A percentile compares a stretch with the other conserved stretches of the same genome.
phyloP scores from a whole-genome alignment of 2,797 vertebrate genomes.

The Ficedula albicollis region DNA sequence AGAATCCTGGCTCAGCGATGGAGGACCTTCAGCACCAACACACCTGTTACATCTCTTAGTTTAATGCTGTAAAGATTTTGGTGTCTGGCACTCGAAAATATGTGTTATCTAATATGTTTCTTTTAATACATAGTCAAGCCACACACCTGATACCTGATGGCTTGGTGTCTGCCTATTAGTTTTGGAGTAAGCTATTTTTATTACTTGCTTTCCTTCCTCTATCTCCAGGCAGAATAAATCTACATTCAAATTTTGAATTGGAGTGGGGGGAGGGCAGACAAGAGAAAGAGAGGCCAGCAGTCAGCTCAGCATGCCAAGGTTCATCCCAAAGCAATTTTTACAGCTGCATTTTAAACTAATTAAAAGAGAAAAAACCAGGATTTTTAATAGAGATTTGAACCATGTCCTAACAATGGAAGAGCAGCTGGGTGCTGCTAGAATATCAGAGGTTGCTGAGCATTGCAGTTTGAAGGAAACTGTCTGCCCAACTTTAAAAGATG shows the following conservation, averaged over 20 bases:
- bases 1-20: not conserved
- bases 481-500: conserved; percentile 8
- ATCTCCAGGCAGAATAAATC: conserved; percentile 16
- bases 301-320: not conserved
- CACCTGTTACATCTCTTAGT: not conserved
- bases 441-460: not conserved
- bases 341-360: conserved; percentile 6
- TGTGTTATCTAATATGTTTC: not conserved
- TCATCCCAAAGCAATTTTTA: conserved; percentile 40
- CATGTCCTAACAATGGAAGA: not conserved
- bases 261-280: rapidly evolving
- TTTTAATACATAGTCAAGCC: not conserved
- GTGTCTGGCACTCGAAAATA: not conserved
- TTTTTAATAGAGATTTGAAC: conserved; percentile 1
- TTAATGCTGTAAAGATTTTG: not conserved
- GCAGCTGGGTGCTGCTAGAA: not conserved
- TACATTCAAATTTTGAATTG: conserved; percentile 32
- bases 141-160: not conserved
- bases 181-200: conserved; percentile 14
- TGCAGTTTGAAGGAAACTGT: conserved; percentile 21
- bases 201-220: not conserved
- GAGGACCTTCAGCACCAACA: not conserved
- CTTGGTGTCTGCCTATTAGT: not conserved
- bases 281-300: not conserved
- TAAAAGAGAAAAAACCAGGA: not conserved